phyloP scores from a whole-genome alignment of 64 coral and sea anemone genomes.

The Montipora sp. region DNA sequence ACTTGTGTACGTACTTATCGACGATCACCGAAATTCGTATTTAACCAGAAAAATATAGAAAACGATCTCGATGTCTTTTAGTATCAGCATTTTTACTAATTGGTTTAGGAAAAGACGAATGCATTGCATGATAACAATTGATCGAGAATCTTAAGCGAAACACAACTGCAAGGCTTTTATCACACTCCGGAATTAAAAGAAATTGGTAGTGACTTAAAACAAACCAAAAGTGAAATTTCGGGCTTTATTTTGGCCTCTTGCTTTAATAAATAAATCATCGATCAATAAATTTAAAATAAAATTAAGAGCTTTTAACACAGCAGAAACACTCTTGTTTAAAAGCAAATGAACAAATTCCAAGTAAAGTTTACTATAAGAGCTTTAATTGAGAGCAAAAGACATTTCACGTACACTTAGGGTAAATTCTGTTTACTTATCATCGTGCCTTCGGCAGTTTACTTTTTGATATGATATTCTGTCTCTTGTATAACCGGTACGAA shows the following conservation, averaged over 20 bases:
- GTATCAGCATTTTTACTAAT: neutral
- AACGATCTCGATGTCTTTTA: too few species aligned
- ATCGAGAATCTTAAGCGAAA: neutral
- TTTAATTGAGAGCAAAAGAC: neutral
- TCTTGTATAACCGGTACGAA: too few species aligned
- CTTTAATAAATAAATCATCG: neutral
- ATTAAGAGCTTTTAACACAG: neutral
- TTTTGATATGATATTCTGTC: neutral
- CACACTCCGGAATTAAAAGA: neutral
- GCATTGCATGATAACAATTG: neutral
- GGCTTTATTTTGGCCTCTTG: neutral
- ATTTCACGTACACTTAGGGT: neutral
- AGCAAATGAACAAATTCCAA: neutral
- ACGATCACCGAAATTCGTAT: too few species aligned
- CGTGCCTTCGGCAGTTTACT: neutral
- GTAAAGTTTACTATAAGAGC: neutral
- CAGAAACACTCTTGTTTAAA: neutral
- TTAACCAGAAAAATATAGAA: too few species aligned
- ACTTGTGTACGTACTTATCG: too few species aligned
- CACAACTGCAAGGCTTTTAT: neutral
- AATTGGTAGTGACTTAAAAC: neutral
- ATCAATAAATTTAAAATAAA: neutral
- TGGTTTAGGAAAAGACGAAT: neutral
- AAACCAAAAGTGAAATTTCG: neutral
- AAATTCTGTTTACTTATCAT: neutral